These are phyloP conservation scores for Chaunax sp. DNA, from an alignment of 2,797 vertebrate species.

Conservation along the genomic window DNA sequence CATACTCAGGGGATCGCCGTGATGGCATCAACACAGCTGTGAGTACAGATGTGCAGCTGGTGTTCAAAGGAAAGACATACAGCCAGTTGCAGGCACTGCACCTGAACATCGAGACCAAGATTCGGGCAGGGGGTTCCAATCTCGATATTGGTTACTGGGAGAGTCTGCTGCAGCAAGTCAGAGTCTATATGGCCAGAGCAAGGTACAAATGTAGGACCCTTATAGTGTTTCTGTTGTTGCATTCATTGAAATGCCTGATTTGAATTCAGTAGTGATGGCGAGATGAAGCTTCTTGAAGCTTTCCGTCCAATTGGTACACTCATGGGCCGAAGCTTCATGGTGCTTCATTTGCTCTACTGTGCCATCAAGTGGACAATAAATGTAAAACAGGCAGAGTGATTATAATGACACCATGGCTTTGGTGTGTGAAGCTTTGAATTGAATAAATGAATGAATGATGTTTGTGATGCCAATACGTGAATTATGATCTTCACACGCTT, in stretches of 20 bases:
- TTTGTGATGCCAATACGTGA: too few relatives aligned
- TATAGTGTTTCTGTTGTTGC: background rate
- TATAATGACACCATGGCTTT: too few relatives aligned
- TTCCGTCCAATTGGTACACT: too few relatives aligned
- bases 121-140: conserved; percentile 92
- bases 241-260: background rate
- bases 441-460: too few relatives aligned
- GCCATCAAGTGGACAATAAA: too few relatives aligned
- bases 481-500: too few relatives aligned
- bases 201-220: conserved; percentile 78
- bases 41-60: conserved; percentile 92
- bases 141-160: conserved; percentile 99
- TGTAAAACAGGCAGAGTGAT: too few relatives aligned
- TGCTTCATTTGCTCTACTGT: too few relatives aligned
- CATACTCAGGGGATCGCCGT: conserved; percentile 89
- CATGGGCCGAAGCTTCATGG: too few relatives aligned
- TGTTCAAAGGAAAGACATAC: conserved; percentile 99
- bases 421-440: too few relatives aligned
- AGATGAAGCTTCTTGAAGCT: too few relatives aligned
- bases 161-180: conserved; percentile 94
- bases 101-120: conserved; percentile 94
- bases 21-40: conserved; percentile 98
- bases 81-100: conserved; percentile 95
- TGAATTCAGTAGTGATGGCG: too few relatives aligned
- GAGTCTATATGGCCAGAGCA: conserved; percentile 96